phyloP scores from a whole-genome alignment of 2,113 vertebrate genomes.

The Lepidothrix coronata region DNA sequence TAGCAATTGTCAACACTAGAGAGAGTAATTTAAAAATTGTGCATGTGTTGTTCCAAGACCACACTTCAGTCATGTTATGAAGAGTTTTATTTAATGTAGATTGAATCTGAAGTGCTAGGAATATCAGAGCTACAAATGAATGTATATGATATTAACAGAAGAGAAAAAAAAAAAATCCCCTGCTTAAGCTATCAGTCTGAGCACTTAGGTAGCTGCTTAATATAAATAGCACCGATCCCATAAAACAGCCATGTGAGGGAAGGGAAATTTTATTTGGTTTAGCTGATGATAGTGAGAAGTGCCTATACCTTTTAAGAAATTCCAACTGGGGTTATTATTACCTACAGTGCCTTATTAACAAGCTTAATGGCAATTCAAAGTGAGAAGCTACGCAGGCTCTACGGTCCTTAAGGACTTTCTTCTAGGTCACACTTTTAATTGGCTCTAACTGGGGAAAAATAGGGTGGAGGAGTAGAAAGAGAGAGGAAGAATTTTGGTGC shows the following conservation, averaged over 20 bases:
- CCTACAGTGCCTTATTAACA: not conserved
- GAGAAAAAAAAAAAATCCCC: not conserved
- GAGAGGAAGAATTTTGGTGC: not conserved
- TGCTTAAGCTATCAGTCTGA: not conserved
- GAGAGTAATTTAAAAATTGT: not conserved
- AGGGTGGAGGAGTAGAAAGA: not conserved
- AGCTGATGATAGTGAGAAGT: not conserved
- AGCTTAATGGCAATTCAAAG: not conserved
- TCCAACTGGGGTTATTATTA: not conserved
- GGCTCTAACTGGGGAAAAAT: not conserved
- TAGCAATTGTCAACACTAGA: not conserved
- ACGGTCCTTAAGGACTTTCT: not conserved
- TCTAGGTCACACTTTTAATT: slow-evolving; percentile 3
- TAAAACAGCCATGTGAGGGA: not conserved
- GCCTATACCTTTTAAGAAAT: not conserved
- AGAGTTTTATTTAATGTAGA: not conserved
- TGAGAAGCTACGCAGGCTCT: not conserved
- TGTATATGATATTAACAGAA: not conserved
- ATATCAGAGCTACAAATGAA: not conserved
- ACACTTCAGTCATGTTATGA: not conserved
- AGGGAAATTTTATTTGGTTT: not conserved
- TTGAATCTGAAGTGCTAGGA: not conserved
- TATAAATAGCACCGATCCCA: not conserved
- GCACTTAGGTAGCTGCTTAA: not conserved
- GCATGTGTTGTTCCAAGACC: not conserved